phyloP scores from a whole-genome alignment of 2,888 invertebrate species.

The Sympetrum striolatum region DNA sequence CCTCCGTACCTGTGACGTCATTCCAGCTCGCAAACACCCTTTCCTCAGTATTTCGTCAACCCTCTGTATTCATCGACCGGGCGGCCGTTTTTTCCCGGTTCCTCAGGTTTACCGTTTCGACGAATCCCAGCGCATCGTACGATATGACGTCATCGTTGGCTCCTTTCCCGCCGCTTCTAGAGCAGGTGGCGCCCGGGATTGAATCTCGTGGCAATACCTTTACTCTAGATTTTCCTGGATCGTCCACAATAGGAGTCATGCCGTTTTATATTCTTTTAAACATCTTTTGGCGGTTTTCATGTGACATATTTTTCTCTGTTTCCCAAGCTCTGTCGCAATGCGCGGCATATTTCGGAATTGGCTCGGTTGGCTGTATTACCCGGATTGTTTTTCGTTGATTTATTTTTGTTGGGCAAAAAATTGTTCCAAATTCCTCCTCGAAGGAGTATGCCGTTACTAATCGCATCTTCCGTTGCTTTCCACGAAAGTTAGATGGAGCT shows the following conservation, averaged over 20 bases:
- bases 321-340: not conserved
- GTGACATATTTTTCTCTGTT: not conserved
- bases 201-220: not conserved
- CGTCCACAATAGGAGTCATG: not conserved
- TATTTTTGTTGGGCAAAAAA: no score
- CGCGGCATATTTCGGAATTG: not conserved
- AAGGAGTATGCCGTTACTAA: no score
- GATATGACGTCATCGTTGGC: not conserved
- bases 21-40: not conserved
- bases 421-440: no score
- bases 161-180: not conserved
- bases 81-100: not conserved
- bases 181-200: not conserved
- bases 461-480: no score
- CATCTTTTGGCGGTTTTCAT: not conserved
- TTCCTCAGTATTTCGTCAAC: not conserved
- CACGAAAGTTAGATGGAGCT: no score
- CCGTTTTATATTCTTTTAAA: not conserved
- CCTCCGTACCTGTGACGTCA: no score
- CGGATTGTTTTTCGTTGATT: not conserved
- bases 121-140: not conserved
- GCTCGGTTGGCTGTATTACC: not conserved
- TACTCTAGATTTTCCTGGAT: not conserved
- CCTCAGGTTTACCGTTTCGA: not conserved
- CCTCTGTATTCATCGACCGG: not conserved